Base-by-base conservation (phyloP, 2,797 vertebrate genomes). In the Enteromius argenteus region DNA sequence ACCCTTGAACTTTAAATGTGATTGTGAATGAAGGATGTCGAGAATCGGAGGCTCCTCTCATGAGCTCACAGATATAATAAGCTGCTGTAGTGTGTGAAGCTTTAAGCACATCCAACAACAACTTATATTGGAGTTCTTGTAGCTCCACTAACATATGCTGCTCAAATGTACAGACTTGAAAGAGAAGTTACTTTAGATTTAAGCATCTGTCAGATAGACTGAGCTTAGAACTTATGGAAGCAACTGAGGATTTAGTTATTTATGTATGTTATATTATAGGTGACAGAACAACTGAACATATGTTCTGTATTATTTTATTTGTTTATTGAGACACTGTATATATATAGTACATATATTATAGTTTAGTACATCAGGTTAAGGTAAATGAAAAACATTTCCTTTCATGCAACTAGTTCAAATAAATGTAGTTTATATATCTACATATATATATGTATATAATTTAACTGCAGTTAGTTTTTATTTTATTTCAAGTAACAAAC, bases 31-130 rank as follows among this genome's bases (percentile, higher is more conserved):
- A 76, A 37, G 72, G 19, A 74, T 74, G 30, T 7, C 2, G 17
- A 74, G 51, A 30, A 56, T 37, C 19, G 5, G 3, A 75, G 11
- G 73, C 19, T 75, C 73, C 73, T 75, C 32, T 37, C 17, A 3
- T 75, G 72, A 75, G 49, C 72, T 56, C 72, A 75, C 3, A 37
- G 49, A 75, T 76, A 76, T 76, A 76, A 58, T 58, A 76, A 76
- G 32, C 21, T 23, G 51, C 73, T 39, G 71, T 3, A 21, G 46
- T 11, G 21, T 73, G 30, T 30, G 19, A 49, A 75, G 49, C 32
- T 72, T 71, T 71, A 21, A 53, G 3, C 44, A 51, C 15, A 21
- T 3, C 11, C 21, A 37, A 11, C 32, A 8, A 44, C 68, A 8
- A 46, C 42, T 71, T 30, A 19, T 30, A 73, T 11, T 27, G 10